These are phyloP conservation scores for Canis aureus DNA, from an alignment of 2,113 vertebrate species.

Conservation along the genomic window DNA sequence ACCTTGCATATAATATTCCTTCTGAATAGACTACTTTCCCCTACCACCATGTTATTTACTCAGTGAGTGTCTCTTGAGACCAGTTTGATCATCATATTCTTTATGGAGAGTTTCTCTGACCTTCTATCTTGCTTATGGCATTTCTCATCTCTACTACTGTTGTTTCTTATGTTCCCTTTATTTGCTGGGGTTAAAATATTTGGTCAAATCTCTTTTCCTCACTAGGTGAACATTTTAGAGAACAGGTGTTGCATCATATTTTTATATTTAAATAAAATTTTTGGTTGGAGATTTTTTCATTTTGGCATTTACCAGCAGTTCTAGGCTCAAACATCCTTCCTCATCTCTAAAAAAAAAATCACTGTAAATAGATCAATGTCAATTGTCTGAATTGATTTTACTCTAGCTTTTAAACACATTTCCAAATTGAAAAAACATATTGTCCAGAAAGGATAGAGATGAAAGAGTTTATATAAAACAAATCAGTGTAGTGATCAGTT, in stretches of 20 bases:
- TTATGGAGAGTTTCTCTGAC: not conserved
- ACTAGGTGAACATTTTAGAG: not conserved
- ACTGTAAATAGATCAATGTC: not conserved
- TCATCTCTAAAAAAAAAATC: not conserved
- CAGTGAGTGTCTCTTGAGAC: not conserved
- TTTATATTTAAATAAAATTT: constrained; percentile 5
- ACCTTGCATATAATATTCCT: not conserved
- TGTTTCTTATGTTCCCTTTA: not conserved
- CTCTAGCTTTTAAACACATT: not conserved
- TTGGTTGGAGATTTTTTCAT: constrained; percentile 22
- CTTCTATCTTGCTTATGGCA: fast-evolving
- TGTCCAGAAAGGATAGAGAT: not conserved
- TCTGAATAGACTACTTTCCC: not conserved
- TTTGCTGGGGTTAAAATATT: not conserved
- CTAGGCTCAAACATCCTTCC: not conserved
- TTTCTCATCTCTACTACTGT: not conserved
- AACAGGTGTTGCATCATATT: not conserved
- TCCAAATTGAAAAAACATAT: not conserved
- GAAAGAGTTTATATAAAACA: constrained; percentile 43
- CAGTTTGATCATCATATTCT: not conserved
- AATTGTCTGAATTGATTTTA: not conserved
- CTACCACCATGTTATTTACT: not conserved
- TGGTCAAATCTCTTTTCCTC: not conserved
- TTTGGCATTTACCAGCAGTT: not conserved
- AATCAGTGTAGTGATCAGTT: constrained; percentile 2